These are phyloP conservation scores for Aphaenogaster floridana DNA, from an alignment of 1,140 invertebrate species.

Conservation along the genomic window DNA sequence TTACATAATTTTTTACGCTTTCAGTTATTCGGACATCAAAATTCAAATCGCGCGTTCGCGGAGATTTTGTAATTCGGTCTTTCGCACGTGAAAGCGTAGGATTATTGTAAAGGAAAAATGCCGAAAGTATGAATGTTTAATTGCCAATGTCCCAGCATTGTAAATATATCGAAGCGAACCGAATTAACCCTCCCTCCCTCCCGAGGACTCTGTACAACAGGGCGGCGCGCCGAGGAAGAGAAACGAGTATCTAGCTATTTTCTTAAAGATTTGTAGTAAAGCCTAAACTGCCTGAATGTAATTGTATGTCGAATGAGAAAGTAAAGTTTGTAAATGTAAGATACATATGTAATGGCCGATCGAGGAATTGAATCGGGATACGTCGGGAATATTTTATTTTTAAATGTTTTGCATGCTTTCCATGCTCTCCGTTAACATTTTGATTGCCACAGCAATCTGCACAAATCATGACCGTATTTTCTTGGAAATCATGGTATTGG, in stretches of 20 bases:
- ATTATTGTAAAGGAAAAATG: slow-evolving; percentile 31
- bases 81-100: not conserved
- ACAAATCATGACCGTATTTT: not conserved
- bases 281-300: slow-evolving; percentile 62
- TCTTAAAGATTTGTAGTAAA: slow-evolving; percentile 64
- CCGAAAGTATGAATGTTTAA: slow-evolving; percentile 52
- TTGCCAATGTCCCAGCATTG: slow-evolving; percentile 33
- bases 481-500: not conserved
- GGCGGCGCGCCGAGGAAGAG: slow-evolving; percentile 13
- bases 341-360: not conserved
- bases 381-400: slow-evolving; percentile 22
- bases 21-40: not conserved
- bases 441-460: not conserved
- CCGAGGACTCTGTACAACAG: slow-evolving; percentile 16
- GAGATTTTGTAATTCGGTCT: not conserved
- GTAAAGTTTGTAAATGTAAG: slow-evolving; percentile 29
- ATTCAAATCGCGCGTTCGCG: not conserved
- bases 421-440: slow-evolving; percentile 6
- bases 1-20: not conserved
- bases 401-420: not conserved
- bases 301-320: slow-evolving; percentile 40
- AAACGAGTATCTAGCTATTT: slow-evolving; percentile 59
- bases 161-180: slow-evolving; percentile 53
- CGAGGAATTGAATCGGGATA: slow-evolving; percentile 44
- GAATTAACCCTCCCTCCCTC: not conserved